A percentile compares a stretch with the other conserved stretches of the same genome.
phyloP scores from a whole-genome alignment of 2,888 invertebrate genomes.

The Apomyelois bistriatella region DNA sequence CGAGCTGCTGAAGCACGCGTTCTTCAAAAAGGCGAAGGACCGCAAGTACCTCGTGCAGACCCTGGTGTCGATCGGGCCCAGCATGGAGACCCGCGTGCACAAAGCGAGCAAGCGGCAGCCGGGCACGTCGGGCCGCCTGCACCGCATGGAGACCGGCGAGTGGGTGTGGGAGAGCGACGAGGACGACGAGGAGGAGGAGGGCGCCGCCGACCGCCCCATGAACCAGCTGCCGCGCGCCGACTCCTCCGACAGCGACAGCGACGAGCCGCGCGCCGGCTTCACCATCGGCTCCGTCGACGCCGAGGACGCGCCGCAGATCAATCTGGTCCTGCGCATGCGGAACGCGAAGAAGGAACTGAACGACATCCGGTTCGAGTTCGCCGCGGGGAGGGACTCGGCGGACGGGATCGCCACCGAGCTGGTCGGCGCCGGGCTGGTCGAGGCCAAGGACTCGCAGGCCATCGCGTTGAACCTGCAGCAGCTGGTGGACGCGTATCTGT shows the following conservation, averaged over 20 bases:
- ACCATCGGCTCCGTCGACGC: slow-evolving; percentile 54
- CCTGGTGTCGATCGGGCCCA: slow-evolving; percentile 91
- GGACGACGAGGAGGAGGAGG: slow-evolving; percentile 83
- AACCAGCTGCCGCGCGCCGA: slow-evolving; percentile 81
- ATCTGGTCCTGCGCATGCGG: slow-evolving; percentile 93
- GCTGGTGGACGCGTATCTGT: slow-evolving; percentile 84
- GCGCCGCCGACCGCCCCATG: slow-evolving; percentile 80
- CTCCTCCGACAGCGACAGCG: slow-evolving; percentile 81
- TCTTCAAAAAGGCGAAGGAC: slow-evolving; percentile 99
- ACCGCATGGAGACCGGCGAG: slow-evolving; percentile 96
- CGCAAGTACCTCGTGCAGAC: slow-evolving; percentile 93
- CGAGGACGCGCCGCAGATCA: slow-evolving; percentile 81
- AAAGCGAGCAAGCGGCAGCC: slow-evolving; percentile 92
- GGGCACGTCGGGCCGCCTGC: slow-evolving; percentile 90
- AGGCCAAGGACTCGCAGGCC: slow-evolving; percentile 93
- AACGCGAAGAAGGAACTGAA: slow-evolving; percentile 96
- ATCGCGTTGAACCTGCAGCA: slow-evolving; percentile 96
- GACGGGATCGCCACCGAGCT: slow-evolving; percentile 98
- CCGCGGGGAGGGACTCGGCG: slow-evolving; percentile 93
- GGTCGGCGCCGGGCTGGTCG: slow-evolving; percentile 97
- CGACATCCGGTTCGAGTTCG: slow-evolving; percentile 99
- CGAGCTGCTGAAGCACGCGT: slow-evolving; percentile 97
- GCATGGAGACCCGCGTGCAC: slow-evolving; percentile 94
- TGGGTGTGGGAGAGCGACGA: slow-evolving; percentile 99
- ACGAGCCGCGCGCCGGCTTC: slow-evolving; percentile 47